A percentile compares a stretch with the other conserved stretches of the same genome.
Evolutionary conservation across 2,888 invertebrate genomes (phyloP).

Genomic region (Drosophila bunnanda): DNA sequence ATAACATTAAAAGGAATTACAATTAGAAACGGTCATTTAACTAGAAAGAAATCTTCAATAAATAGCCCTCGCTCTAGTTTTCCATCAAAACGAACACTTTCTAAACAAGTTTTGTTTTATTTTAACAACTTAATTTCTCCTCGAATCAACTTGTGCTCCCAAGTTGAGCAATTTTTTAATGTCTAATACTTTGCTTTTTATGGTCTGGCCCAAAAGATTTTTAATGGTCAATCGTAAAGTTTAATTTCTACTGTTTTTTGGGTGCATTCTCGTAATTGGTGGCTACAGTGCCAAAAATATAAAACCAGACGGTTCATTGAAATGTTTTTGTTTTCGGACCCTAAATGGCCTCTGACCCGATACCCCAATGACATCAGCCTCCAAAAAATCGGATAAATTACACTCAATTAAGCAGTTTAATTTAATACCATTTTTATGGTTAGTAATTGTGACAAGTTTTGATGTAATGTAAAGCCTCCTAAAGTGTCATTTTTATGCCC

Average conservation of each 20-base stretch:
- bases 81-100: conserved; percentile 6
- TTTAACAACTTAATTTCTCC: conserved; percentile 19
- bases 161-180: conserved; percentile 34
- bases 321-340: conserved; percentile 22
- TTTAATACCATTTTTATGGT: conserved; percentile 25
- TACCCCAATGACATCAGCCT: conserved; percentile 11
- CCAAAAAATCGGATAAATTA: conserved; percentile 18
- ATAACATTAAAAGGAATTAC: neutral
- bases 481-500: conserved; percentile 40
- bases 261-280: conserved; percentile 31
- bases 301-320: conserved; percentile 24
- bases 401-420: conserved; percentile 32
- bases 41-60: neutral
- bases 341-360: conserved; percentile 15
- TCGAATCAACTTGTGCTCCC: conserved; percentile 1
- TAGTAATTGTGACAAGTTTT: conserved; percentile 19
- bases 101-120: conserved; percentile 13
- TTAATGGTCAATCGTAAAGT: conserved; percentile 39
- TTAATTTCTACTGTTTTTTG: conserved; percentile 22
- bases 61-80: neutral
- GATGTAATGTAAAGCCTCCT: neutral
- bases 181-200: conserved; percentile 29
- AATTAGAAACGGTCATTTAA: neutral
- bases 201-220: conserved; percentile 38
- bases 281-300: conserved; percentile 23